These are phyloP conservation scores for Leptosomus discolor DNA, from an alignment of 2,113 vertebrate genomes.

Conservation along the genomic window DNA sequence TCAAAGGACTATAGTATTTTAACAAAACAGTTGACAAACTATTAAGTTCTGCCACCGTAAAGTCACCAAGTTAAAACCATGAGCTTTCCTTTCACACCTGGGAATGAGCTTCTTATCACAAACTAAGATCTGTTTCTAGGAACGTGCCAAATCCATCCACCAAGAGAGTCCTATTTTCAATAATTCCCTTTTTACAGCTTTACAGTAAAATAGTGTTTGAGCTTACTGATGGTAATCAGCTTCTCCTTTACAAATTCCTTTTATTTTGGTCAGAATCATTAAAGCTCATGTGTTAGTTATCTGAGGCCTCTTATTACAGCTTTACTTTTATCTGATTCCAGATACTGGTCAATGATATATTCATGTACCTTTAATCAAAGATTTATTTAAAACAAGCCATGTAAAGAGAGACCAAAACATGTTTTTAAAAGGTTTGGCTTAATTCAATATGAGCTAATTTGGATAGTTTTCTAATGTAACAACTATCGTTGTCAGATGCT, in stretches of 20 bases:
- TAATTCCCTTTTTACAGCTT: constrained; percentile 82
- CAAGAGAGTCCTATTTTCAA: constrained; percentile 72
- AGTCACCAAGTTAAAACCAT: constrained; percentile 50
- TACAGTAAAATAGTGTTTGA: constrained; percentile 85
- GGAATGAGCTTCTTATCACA: constrained; percentile 78
- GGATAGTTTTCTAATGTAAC: constrained; percentile 39
- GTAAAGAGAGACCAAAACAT: constrained; percentile 60
- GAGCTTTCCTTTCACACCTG: constrained; percentile 80
- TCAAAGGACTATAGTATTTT: constrained; percentile 20
- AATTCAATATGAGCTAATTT: constrained; percentile 64
- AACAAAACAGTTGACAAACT: constrained; percentile 48
- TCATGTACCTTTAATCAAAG: constrained; percentile 80
- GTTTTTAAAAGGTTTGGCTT: constrained; percentile 61
- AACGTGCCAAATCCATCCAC: constrained; percentile 79
- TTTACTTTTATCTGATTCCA: constrained; percentile 88
- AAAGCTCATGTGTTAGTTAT: constrained; percentile 83
- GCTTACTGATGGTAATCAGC: constrained; percentile 83
- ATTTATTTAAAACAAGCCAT: constrained; percentile 58
- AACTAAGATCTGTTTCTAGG: constrained; percentile 81
- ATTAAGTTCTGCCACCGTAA: constrained; percentile 59
- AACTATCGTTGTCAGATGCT: constrained; percentile 30
- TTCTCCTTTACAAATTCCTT: constrained; percentile 86
- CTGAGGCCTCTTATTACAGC: constrained; percentile 87
- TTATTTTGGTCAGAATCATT: constrained; percentile 86
- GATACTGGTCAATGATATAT: constrained; percentile 80